Evolutionary conservation across 2,888 invertebrate genomes (phyloP).

Genomic region (Phanerotoma sp.): DNA sequence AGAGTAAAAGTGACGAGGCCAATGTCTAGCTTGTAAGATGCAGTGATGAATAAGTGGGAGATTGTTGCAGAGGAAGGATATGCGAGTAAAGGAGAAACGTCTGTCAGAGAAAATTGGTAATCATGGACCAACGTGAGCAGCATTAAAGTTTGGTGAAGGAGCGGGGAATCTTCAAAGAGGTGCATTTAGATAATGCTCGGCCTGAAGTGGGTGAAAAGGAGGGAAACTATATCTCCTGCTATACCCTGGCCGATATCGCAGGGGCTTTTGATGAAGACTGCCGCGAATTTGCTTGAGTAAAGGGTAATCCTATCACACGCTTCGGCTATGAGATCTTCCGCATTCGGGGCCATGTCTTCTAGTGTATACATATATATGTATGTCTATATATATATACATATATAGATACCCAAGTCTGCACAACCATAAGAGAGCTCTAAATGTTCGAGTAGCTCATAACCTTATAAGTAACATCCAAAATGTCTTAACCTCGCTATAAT

Average conservation of each 20-base stretch:
- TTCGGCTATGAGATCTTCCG: slow-evolving; percentile 46
- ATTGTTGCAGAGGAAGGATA: slow-evolving; percentile 31
- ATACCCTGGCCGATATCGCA: slow-evolving; percentile 25
- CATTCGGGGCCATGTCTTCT: slow-evolving; percentile 29
- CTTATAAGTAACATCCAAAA: too few species aligned
- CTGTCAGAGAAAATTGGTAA: slow-evolving; percentile 57
- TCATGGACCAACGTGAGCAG: slow-evolving; percentile 56
- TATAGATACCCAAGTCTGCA: neutral
- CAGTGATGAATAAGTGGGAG: neutral
- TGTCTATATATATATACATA: too few species aligned
- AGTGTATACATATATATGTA: too few species aligned
- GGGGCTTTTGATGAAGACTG: slow-evolving; percentile 57
- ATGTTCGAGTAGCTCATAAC: too few species aligned
- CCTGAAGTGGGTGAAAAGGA: slow-evolving; percentile 34
- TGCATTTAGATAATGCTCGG: slow-evolving; percentile 58
- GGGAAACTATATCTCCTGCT: slow-evolving; percentile 19
- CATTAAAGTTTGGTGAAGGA: slow-evolving; percentile 54
- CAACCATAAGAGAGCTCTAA: too few species aligned
- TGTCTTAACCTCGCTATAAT: too few species aligned
- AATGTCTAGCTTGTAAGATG: neutral
- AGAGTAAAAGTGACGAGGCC: neutral
- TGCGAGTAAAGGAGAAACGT: slow-evolving; percentile 48
- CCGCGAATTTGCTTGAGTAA: slow-evolving; percentile 56
- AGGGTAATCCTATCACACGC: slow-evolving; percentile 58
- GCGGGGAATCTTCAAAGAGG: slow-evolving; percentile 56